phyloP scores from a whole-genome alignment of 2,888 invertebrate genomes.

The Epirrita christyi region DNA sequence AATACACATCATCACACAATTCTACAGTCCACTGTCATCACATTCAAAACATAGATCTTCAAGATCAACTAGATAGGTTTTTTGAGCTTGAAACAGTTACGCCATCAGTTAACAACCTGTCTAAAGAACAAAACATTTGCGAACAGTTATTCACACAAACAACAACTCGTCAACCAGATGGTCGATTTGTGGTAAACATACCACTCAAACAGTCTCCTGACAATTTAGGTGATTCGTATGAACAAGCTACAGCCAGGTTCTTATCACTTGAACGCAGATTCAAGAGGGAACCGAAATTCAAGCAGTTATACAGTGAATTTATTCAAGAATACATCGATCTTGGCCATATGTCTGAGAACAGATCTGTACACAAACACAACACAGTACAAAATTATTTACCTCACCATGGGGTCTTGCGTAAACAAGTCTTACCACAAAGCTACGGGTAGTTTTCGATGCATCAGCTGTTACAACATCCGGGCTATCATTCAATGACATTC shows the following conservation, averaged over 20 bases:
- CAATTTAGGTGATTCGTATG: constrained; percentile 19
- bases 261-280: constrained; percentile 25
- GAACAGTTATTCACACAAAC: no score
- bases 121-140: neutral
- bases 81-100: neutral
- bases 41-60: neutral
- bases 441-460: no score
- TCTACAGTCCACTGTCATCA: neutral
- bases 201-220: constrained; percentile 23
- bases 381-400: constrained; percentile 16
- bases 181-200: constrained; percentile 26
- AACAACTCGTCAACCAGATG: constrained; percentile 1
- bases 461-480: neutral
- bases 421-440: constrained; percentile 19
- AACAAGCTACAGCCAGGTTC: constrained; percentile 16
- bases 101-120: neutral
- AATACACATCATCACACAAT: neutral
- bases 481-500: constrained; percentile 23
- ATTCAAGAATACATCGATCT: constrained; percentile 19
- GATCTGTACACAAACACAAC: neutral
- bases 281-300: constrained; percentile 9
- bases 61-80: neutral
- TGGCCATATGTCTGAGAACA: constrained; percentile 18
- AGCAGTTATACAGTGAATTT: constrained; percentile 15
- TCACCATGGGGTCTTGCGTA: constrained; percentile 22